A percentile compares a stretch with the other conserved stretches of the same genome.
Conservation (phyloP, 2,888 invertebrate genomes). For the Dendrolimus houi region DNA sequence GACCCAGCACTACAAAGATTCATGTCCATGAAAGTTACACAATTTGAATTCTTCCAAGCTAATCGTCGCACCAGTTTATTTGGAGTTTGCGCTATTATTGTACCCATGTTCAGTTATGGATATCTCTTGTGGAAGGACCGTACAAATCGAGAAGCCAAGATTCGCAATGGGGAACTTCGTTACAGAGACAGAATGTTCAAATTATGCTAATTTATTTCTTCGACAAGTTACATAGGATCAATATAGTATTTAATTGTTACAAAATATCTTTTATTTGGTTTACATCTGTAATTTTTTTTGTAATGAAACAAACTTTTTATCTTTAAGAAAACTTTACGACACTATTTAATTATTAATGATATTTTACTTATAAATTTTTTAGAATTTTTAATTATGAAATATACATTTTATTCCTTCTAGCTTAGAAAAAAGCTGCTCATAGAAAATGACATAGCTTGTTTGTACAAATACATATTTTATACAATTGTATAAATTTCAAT, state of each 20-base stretch:
- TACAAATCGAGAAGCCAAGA: slow-evolving; percentile 69
- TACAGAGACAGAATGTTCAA: slow-evolving; percentile 85
- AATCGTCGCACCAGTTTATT: slow-evolving; percentile 72
- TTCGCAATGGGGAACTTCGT: slow-evolving; percentile 82
- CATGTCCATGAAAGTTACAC: slow-evolving; percentile 81
- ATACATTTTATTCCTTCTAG: no score
- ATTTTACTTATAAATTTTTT: no score
- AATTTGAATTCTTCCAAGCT: slow-evolving; percentile 81
- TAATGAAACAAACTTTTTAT: no score
- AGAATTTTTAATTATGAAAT: no score
- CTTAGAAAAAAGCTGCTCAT: no score
- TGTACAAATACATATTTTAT: no score
- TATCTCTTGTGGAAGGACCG: slow-evolving; percentile 73
- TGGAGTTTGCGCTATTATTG: slow-evolving; percentile 65
- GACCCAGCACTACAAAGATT: slow-evolving; percentile 87
- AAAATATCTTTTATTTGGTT: slow-evolving; percentile 1
- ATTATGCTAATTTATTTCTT: slow-evolving; percentile 62
- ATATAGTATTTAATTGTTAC: background rate
- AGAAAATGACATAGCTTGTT: no score
- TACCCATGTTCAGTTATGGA: slow-evolving; percentile 74
- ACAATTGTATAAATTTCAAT: no score
- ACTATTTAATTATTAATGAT: no score
- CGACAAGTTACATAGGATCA: slow-evolving; percentile 1
- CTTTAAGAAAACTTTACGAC: no score
- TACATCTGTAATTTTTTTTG: background rate